Evolutionary conservation across 2,888 invertebrate species (phyloP).

Genomic region (Microplitis manilae): DNA sequence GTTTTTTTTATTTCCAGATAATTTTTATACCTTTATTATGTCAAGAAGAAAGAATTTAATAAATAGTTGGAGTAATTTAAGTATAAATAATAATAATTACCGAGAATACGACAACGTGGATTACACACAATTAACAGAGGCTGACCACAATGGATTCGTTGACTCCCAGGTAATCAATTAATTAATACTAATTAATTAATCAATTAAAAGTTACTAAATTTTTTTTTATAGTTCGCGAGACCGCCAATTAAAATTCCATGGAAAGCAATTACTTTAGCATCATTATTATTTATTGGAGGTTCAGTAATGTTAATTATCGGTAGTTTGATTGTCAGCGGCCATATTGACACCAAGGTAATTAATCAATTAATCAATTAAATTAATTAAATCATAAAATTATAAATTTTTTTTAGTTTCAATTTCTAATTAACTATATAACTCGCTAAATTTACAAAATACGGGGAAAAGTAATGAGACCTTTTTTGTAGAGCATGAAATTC

Average conservation of each 20-base stretch:
- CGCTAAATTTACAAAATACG: not conserved
- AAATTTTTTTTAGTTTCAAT: not conserved
- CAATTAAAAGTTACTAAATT: not conserved
- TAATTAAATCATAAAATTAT: not conserved
- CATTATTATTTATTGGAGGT: slow-evolving; percentile 85
- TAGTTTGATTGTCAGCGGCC: slow-evolving; percentile 84
- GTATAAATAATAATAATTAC: slow-evolving; percentile 70
- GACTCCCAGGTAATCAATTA: slow-evolving; percentile 75
- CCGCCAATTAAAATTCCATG: slow-evolving; percentile 85
- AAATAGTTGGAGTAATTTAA: slow-evolving; percentile 10
- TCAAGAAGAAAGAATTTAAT: not conserved
- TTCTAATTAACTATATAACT: no score
- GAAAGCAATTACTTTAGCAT: slow-evolving; percentile 86
- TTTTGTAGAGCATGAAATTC: no score
- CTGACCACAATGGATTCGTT: slow-evolving; percentile 78
- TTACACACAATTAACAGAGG: slow-evolving; percentile 74
- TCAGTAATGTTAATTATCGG: slow-evolving; percentile 83
- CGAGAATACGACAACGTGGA: slow-evolving; percentile 75
- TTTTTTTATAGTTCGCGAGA: slow-evolving; percentile 73
- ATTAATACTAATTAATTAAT: not conserved
- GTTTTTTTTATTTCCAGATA: not conserved
- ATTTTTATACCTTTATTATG: not conserved
- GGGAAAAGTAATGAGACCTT: not conserved
- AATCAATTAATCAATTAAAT: not conserved
- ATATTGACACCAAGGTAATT: slow-evolving; percentile 81